Evolutionary conservation across 2,888 invertebrate species (phyloP).

Genomic region (Phytoseiulus persimilis): DNA sequence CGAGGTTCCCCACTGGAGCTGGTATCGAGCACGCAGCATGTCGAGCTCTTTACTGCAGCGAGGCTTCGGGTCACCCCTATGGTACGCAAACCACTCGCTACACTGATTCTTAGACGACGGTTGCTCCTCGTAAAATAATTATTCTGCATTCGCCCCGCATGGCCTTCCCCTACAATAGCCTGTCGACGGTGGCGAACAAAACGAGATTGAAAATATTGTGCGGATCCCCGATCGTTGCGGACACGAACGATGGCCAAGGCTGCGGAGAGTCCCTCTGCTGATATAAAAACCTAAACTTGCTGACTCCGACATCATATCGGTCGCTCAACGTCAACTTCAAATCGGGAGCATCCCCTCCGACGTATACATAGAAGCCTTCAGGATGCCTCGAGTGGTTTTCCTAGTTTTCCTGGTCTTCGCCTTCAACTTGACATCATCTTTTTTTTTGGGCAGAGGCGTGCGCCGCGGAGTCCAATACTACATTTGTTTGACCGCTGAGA

Average conservation of each 20-base stretch:
- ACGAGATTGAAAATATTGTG: not conserved
- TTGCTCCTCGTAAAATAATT: not conserved
- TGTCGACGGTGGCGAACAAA: not conserved
- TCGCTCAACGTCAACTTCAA: not conserved
- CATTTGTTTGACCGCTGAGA: slow-evolving; percentile 13
- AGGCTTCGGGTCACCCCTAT: too few species aligned
- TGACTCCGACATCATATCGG: not conserved
- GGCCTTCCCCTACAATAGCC: not conserved
- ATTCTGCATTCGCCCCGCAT: not conserved
- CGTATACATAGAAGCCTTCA: too few species aligned
- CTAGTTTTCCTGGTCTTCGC: too few species aligned
- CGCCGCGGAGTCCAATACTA: slow-evolving; percentile 11
- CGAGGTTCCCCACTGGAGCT: too few species aligned
- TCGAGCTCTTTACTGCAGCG: too few species aligned
- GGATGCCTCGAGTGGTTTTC: too few species aligned
- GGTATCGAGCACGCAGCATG: too few species aligned
- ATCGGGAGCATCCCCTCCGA: too few species aligned
- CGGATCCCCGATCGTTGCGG: not conserved
- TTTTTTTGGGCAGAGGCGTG: too few species aligned
- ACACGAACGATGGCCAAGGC: not conserved
- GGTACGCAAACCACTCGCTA: too few species aligned
- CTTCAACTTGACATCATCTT: too few species aligned
- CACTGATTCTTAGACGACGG: not conserved
- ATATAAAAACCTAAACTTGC: not conserved
- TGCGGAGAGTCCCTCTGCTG: not conserved